phyloP scores from a whole-genome alignment of 2,797 vertebrate genomes.

The Hippocampus kuda region DNA sequence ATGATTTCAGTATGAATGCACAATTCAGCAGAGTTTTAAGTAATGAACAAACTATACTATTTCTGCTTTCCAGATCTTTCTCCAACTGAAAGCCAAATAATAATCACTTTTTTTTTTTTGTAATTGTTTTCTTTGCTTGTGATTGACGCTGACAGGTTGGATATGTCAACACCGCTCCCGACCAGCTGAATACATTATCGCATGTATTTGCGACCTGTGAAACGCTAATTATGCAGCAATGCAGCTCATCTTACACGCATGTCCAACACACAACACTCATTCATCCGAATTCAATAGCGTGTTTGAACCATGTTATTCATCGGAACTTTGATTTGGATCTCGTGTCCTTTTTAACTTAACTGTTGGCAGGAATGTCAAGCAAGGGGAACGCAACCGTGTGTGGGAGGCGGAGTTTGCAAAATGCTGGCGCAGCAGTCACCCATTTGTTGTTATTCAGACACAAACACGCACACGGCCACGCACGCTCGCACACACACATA shows the following conservation, averaged over 20 bases:
- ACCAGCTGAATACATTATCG: not conserved
- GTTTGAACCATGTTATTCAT: not conserved
- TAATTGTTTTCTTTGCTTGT: not conserved
- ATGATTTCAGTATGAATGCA: too few relatives aligned
- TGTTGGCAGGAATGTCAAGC: not conserved
- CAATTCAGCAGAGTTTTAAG: too few relatives aligned
- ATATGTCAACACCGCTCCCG: not conserved
- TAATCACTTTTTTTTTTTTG: too few relatives aligned
- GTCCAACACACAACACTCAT: not conserved
- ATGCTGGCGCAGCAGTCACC: constrained; percentile 54
- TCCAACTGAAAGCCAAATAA: too few relatives aligned
- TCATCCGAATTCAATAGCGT: not conserved
- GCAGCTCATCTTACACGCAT: not conserved
- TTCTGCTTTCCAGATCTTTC: too few relatives aligned
- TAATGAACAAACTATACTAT: too few relatives aligned
- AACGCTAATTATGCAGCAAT: not conserved
- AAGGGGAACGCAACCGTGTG: not conserved
- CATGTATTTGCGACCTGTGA: not conserved
- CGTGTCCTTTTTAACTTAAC: not conserved
- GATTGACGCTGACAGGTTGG: not conserved
- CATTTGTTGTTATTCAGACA: constrained; percentile 51
- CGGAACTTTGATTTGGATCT: not conserved
- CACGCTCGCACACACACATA: not conserved
- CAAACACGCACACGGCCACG: not conserved
- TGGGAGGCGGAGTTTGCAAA: constrained; percentile 20